Conservation (phyloP, 2,113 vertebrate species). For the Tympanuchus pallidicinctus region DNA sequence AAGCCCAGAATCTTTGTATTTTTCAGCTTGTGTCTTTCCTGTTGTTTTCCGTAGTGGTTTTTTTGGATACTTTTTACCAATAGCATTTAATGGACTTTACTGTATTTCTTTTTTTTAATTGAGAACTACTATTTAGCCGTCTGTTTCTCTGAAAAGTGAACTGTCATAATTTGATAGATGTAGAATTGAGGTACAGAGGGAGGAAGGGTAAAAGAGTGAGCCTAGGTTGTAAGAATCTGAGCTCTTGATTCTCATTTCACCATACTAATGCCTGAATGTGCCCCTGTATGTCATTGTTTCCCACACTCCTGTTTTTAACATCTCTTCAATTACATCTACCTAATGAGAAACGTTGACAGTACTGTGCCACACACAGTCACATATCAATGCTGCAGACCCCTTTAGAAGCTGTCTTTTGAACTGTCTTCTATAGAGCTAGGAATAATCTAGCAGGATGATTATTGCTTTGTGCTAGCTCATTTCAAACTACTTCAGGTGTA, state of each 20-base stretch:
- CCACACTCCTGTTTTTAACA: background rate
- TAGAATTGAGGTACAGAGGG: background rate
- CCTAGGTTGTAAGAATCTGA: background rate
- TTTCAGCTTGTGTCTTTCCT: background rate
- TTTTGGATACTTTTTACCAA: background rate
- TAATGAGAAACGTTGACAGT: background rate
- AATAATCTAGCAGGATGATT: background rate
- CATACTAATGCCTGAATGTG: background rate
- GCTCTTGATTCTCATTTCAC: background rate
- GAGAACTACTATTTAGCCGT: background rate
- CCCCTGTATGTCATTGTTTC: background rate
- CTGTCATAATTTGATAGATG: background rate
- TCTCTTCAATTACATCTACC: background rate
- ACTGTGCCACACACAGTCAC: background rate
- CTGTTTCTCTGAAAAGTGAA: background rate
- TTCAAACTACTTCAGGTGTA: background rate
- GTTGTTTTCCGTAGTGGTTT: background rate
- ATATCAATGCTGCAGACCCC: background rate
- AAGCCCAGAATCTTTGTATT: background rate
- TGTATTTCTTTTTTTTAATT: background rate
- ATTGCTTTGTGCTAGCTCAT: background rate
- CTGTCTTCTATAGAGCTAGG: background rate
- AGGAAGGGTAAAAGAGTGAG: background rate
- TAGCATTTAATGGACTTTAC: background rate
- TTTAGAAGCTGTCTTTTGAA: background rate